These are phyloP conservation scores for Notodromas monacha DNA, from an alignment of 2,888 invertebrate genomes.

Conservation along the genomic window DNA sequence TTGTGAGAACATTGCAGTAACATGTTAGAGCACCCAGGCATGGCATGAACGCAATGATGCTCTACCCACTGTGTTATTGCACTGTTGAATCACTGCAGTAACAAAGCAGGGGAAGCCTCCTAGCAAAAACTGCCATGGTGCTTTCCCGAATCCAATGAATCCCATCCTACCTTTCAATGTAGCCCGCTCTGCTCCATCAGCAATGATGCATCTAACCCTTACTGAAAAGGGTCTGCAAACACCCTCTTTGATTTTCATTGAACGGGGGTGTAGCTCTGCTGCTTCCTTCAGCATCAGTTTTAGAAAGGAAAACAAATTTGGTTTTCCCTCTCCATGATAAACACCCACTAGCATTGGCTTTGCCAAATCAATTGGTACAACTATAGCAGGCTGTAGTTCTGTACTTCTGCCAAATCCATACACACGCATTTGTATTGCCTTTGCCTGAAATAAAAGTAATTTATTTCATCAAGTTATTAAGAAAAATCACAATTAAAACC, in stretches of 20 bases:
- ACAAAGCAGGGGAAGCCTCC: no score
- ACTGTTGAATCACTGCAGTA: no score
- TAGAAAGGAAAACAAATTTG: background rate
- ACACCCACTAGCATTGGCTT: background rate
- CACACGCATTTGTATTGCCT: background rate
- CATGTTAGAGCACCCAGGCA: no score
- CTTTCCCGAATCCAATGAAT: no score
- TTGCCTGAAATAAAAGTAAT: background rate
- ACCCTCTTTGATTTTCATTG: background rate
- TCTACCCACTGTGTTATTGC: no score
- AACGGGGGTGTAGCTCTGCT: background rate
- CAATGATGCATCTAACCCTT: conserved; percentile 1
- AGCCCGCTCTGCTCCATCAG: background rate
- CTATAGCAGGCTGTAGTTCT: background rate
- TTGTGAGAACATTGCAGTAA: no score
- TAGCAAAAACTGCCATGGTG: no score
- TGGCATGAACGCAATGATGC: background rate
- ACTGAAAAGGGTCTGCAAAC: background rate
- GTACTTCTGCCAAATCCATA: background rate
- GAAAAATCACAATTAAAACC: background rate
- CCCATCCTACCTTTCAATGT: background rate
- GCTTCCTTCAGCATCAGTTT: conserved; percentile 1
- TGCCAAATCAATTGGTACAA: background rate
- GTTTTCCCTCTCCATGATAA: conserved; percentile 1
- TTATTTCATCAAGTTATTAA: background rate